Percentiles rank a stretch among this genome's conserved stretches.
Conservation (phyloP, 2,113 vertebrate species). For the Pao palembangensis region DNA sequence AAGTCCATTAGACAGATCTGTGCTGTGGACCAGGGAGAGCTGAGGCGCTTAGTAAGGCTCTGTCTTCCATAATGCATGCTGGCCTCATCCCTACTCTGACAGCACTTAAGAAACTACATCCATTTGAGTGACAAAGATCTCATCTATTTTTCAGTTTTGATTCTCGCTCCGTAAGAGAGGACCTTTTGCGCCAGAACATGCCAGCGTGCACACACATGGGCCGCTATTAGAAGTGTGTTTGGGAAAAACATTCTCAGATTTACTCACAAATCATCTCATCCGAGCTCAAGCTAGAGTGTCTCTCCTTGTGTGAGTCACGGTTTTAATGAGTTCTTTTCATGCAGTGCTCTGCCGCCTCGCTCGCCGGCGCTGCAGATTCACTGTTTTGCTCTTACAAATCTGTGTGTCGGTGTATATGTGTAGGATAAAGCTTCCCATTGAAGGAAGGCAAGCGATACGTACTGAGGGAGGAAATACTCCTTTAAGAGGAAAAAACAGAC, state of each 20-base stretch:
- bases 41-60: conserved; percentile 56
- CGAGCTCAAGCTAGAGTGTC: conserved; percentile 36
- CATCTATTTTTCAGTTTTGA: conserved; percentile 77
- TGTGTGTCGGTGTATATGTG: conserved; percentile 34
- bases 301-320: conserved; percentile 54
- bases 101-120: conserved; percentile 74
- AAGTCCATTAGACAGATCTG: conserved; percentile 65
- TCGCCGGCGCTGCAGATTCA: conserved; percentile 58
- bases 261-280: conserved; percentile 70
- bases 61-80: conserved; percentile 73
- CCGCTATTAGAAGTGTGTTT: conserved; percentile 71
- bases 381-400: conserved; percentile 53
- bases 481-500: conserved; percentile 51
- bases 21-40: conserved; percentile 48
- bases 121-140: conserved; percentile 79
- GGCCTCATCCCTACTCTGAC: conserved; percentile 70
- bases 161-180: conserved; percentile 57
- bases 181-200: conserved; percentile 32
- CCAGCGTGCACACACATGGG: conserved; percentile 9
- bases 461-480: conserved; percentile 39
- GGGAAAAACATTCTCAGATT: conserved; percentile 69
- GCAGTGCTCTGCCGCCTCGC: conserved; percentile 52
- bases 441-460: conserved; percentile 41
- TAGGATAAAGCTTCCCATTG: conserved; percentile 41
- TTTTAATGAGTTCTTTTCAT: conserved; percentile 72